Conservation (phyloP, 2,888 invertebrate genomes). For the Stenurella melanura region DNA sequence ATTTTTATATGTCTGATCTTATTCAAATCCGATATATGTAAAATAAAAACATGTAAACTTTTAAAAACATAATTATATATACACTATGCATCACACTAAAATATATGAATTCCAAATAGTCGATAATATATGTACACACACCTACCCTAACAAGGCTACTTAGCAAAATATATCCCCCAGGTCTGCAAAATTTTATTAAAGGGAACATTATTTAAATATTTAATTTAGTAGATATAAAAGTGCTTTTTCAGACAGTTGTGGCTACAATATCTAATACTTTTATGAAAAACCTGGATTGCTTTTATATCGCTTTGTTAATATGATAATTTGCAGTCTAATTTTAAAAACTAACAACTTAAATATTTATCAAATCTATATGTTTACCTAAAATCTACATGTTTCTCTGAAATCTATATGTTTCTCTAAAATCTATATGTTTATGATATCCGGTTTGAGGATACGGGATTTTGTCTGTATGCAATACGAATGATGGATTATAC, state of each 20-base stretch:
- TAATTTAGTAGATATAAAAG: neutral
- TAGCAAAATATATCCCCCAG: conserved; percentile 28
- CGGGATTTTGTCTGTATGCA: conserved; percentile 36
- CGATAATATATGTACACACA: conserved; percentile 10
- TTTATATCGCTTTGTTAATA: neutral
- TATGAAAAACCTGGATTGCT: conserved; percentile 9
- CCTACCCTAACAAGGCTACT: neutral
- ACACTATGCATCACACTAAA: conserved; percentile 18
- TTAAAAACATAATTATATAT: conserved; percentile 9
- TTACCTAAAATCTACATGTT: no score
- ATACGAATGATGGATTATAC: conserved; percentile 30
- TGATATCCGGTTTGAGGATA: conserved; percentile 19
- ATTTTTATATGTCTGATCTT: conserved; percentile 27
- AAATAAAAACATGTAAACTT: conserved; percentile 9
- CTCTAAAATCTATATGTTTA: conserved; percentile 12
- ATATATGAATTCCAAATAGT: conserved; percentile 11
- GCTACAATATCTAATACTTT: neutral
- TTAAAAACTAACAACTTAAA: conserved; percentile 24
- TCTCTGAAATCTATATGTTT: no score
- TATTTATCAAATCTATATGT: conserved; percentile 8
- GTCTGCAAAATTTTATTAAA: conserved; percentile 15
- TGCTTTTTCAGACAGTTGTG: neutral
- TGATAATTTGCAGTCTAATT: conserved; percentile 1
- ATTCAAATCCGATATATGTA: conserved; percentile 16
- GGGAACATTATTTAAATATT: neutral